phyloP scores from a whole-genome alignment of 2,888 invertebrate species.

The Eumerus sabulonum region DNA sequence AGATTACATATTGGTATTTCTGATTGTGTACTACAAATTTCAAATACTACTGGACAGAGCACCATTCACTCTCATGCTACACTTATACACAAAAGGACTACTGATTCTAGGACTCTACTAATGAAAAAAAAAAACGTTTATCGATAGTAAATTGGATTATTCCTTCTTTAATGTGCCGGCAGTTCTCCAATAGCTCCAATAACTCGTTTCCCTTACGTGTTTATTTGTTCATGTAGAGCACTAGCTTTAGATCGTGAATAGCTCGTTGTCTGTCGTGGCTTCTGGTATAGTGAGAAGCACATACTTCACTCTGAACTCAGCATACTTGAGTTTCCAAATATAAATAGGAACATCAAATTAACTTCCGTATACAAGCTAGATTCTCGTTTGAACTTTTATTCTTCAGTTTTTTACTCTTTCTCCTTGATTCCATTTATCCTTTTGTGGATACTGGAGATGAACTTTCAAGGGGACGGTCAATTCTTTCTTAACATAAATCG shows the following conservation, averaged over 20 bases:
- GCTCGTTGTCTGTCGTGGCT: constrained; percentile 3
- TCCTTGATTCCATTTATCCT: constrained; percentile 12
- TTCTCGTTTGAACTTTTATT: constrained; percentile 52
- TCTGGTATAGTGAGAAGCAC: constrained; percentile 28
- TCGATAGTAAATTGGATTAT: constrained; percentile 62
- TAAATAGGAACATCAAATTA: constrained; percentile 67
- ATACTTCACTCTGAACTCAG: constrained; percentile 60
- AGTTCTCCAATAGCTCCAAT: constrained; percentile 13
- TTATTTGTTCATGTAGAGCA: constrained; percentile 57
- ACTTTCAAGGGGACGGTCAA: constrained; percentile 54
- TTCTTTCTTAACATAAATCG: too few relatives aligned
- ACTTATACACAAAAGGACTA: neutral
- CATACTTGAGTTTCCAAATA: constrained; percentile 65
- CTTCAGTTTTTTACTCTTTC: constrained; percentile 22
- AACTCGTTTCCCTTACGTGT: constrained; percentile 43
- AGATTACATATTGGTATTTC: too few relatives aligned
- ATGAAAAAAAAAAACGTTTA: constrained; percentile 26
- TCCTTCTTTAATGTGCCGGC: constrained; percentile 17
- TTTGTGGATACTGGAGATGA: constrained; percentile 19
- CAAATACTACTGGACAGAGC: too few relatives aligned
- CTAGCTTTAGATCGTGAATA: constrained; percentile 10
- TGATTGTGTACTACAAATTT: too few relatives aligned
- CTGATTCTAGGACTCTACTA: constrained; percentile 13
- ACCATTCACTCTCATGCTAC: too few relatives aligned
- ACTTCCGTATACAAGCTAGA: constrained; percentile 61